Evolutionary conservation across 2,113 vertebrate genomes (phyloP).

Genomic region (Indicator indicator): DNA sequence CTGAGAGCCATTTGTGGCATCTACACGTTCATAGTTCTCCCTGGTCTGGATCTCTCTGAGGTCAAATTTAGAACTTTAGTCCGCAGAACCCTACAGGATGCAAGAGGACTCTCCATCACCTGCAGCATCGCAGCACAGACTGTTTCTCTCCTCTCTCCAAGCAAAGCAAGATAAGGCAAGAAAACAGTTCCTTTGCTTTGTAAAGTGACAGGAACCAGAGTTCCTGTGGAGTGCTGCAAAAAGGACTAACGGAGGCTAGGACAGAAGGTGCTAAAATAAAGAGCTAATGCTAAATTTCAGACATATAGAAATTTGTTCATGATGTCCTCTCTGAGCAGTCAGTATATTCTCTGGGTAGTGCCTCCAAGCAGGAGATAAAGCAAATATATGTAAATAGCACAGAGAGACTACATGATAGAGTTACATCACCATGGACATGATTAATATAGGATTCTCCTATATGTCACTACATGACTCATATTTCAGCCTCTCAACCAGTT

Average conservation of each 20-base stretch:
- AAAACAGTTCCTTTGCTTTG: background rate
- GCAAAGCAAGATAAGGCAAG: background rate
- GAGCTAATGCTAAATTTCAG: background rate
- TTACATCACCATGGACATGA: background rate
- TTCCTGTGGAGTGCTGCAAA: background rate
- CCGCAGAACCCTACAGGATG: background rate
- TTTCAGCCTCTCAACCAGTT: background rate
- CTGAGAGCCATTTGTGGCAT: background rate
- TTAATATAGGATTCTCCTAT: background rate
- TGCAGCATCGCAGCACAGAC: background rate
- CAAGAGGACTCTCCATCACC: background rate
- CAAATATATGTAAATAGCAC: background rate
- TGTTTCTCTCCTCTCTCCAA: background rate
- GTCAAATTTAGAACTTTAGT: background rate
- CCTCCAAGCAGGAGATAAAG: background rate
- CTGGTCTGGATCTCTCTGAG: background rate
- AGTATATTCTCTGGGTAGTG: background rate
- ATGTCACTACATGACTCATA: background rate
- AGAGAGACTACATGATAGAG: background rate
- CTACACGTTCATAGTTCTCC: background rate
- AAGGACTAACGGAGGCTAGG: too few relatives aligned
- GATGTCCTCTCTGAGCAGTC: background rate
- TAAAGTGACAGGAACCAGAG: background rate
- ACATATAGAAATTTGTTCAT: background rate
- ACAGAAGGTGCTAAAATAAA: background rate